These are phyloP conservation scores for Zhengitettix transpicula DNA, from an alignment of 2,888 invertebrate genomes.

Conservation along the genomic window DNA sequence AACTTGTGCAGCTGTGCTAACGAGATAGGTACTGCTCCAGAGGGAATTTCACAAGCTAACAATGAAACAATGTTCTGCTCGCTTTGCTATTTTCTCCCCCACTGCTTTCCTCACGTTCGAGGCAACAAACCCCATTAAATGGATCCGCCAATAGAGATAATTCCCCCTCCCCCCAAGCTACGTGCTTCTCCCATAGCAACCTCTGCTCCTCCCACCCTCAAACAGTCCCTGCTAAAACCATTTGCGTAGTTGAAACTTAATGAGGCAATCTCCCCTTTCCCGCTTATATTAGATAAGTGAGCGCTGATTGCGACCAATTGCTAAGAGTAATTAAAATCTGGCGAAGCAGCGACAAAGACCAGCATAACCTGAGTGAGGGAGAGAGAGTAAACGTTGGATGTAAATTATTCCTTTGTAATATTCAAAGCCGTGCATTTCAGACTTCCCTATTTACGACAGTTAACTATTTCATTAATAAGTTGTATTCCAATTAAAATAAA, in stretches of 20 bases:
- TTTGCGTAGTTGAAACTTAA: constrained; percentile 9
- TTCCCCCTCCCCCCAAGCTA: background rate
- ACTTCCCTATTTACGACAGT: too few species aligned
- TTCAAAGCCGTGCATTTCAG: too few species aligned
- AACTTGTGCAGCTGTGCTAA: too few species aligned
- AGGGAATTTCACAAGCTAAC: background rate
- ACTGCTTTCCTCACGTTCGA: background rate
- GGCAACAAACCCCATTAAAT: background rate
- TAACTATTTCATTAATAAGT: too few species aligned
- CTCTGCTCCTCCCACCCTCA: background rate
- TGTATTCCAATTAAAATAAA: too few species aligned
- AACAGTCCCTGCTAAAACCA: background rate
- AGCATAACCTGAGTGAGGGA: background rate
- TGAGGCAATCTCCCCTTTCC: constrained; percentile 3
- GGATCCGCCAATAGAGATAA: background rate
- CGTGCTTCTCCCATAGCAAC: background rate
- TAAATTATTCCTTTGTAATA: too few species aligned
- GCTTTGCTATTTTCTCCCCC: constrained; percentile 1
- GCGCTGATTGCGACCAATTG: constrained; percentile 13
- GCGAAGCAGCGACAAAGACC: constrained; percentile 11
- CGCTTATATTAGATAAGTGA: constrained; percentile 9
- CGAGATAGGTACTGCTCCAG: too few species aligned
- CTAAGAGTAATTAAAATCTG: constrained; percentile 13
- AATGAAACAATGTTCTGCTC: background rate
- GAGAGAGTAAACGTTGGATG: background rate